A percentile compares a stretch with the other conserved stretches of the same genome.
Conservation (phyloP, 2,888 invertebrate species). For the Drosophila ezoana region DNA sequence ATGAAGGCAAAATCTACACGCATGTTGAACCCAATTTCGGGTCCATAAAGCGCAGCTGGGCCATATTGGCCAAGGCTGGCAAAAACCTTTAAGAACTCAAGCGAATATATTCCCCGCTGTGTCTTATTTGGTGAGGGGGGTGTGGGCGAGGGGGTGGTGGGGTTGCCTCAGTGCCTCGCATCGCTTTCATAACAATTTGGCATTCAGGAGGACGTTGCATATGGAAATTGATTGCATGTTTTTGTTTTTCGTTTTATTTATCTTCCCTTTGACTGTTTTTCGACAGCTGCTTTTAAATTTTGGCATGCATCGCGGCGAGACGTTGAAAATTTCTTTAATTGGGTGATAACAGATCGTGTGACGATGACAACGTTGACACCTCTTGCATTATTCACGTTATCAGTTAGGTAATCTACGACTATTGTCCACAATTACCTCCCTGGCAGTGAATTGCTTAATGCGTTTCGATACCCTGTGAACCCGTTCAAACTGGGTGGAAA, state of each 20-base stretch:
- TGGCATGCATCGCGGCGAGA: constrained; percentile 62
- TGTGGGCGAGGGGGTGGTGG: neutral
- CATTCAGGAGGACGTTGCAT: constrained; percentile 50
- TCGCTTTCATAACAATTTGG: constrained; percentile 64
- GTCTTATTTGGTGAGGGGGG: neutral
- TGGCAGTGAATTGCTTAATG: constrained; percentile 16
- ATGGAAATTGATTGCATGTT: constrained; percentile 56
- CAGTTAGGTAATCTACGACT: constrained; percentile 59
- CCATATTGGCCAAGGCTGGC: constrained; percentile 10
- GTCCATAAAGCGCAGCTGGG: neutral
- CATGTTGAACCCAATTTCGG: neutral
- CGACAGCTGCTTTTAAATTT: constrained; percentile 36
- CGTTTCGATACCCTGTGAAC: neutral
- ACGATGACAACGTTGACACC: constrained; percentile 49
- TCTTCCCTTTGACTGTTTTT: constrained; percentile 4
- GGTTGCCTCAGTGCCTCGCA: constrained; percentile 14
- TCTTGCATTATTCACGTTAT: constrained; percentile 66
- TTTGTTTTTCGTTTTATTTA: constrained; percentile 8
- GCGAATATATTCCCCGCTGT: neutral
- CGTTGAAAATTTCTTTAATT: constrained; percentile 64
- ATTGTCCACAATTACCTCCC: constrained; percentile 24
- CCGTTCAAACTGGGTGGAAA: too few species aligned
- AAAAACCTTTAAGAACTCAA: constrained; percentile 5
- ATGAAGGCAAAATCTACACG: constrained; percentile 16
- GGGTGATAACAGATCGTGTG: constrained; percentile 61